Conservation (phyloP, 2,113 vertebrate species). For the Chloropsis cyanopogon region DNA sequence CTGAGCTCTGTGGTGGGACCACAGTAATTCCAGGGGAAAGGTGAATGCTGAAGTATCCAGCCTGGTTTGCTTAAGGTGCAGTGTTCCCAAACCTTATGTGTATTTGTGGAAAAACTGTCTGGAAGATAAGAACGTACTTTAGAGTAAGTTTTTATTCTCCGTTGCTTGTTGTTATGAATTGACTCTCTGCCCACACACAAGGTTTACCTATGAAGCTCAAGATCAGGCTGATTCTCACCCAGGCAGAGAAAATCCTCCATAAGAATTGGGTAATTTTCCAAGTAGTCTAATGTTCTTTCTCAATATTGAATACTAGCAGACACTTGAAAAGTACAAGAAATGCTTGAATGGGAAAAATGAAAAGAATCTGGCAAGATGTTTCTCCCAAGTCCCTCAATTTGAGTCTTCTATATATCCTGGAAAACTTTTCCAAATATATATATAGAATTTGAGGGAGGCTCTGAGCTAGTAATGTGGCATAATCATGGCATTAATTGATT, state of each 20-base stretch:
- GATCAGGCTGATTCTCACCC: not conserved
- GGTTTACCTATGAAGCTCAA: not conserved
- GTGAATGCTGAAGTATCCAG: not conserved
- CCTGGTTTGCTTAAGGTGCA: not conserved
- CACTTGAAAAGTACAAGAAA: not conserved
- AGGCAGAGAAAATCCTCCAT: not conserved
- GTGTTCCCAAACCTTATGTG: not conserved
- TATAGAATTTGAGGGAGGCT: not conserved
- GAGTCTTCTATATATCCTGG: not conserved
- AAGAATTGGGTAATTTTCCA: not conserved
- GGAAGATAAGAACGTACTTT: not conserved
- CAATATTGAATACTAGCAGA: not conserved
- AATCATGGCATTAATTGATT: not conserved
- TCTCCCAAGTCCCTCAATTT: not conserved
- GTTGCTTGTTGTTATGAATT: rapidly evolving
- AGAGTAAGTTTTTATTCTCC: not conserved
- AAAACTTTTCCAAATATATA: not conserved
- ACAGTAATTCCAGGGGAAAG: not conserved
- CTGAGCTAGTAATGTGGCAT: not conserved
- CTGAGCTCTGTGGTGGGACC: not conserved
- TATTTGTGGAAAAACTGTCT: not conserved
- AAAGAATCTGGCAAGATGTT: not conserved
- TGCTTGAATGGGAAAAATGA: not conserved
- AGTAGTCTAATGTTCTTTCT: not conserved
- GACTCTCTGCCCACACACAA: not conserved